These are phyloP conservation scores for Rhinichthys osculus DNA, from an alignment of 2,797 vertebrate genomes.

Conservation along the genomic window DNA sequence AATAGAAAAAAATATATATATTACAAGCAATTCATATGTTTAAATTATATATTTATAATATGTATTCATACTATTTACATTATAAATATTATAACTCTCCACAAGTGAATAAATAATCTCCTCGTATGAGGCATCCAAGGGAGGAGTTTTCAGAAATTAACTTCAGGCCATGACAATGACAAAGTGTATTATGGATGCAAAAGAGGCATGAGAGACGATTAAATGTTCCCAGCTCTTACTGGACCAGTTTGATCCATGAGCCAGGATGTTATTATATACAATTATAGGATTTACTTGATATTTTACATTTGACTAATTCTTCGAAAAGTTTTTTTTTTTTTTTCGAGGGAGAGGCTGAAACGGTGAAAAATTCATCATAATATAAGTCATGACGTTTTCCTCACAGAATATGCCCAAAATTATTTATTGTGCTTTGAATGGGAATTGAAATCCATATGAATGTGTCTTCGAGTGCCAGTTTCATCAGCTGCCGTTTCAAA, in stretches of 20 bases:
- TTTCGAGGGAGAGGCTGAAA: neutral
- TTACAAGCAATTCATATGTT: neutral
- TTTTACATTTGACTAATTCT: neutral
- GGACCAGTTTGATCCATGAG: neutral
- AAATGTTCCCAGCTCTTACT: slow-evolving; percentile 4
- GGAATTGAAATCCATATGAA: neutral
- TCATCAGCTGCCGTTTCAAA: neutral
- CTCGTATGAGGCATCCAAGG: neutral
- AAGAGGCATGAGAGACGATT: neutral
- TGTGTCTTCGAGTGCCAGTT: neutral
- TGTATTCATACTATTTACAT: neutral
- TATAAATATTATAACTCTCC: neutral
- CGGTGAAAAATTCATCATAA: neutral
- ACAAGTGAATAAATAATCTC: neutral
- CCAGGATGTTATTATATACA: slow-evolving; percentile 9
- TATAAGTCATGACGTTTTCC: neutral
- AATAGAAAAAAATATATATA: neutral
- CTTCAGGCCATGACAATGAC: neutral
- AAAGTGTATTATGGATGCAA: neutral
- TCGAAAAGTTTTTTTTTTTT: neutral
- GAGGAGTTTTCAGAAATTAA: neutral
- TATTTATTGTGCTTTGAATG: neutral
- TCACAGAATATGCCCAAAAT: neutral
- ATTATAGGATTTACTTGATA: slow-evolving; percentile 17
- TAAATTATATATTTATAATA: neutral